Evolutionary conservation across 2,113 vertebrate species (phyloP), one percentile per base, ranked within the genome.

Genomic region (Maccullochella peelii): DNA sequence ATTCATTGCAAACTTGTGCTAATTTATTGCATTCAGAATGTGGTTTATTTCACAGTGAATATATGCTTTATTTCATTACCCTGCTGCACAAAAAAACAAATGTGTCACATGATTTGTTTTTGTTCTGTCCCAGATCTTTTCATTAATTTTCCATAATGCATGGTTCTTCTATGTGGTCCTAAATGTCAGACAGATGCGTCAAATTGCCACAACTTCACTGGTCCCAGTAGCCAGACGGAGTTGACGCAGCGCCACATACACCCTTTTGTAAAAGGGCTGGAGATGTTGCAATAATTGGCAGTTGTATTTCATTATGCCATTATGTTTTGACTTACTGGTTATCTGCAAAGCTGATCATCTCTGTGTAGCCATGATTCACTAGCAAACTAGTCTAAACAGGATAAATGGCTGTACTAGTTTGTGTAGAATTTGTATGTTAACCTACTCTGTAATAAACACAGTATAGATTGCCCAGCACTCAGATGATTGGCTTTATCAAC

Each of bases 331-430:
- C 72, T 70, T 40, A 3, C 1, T 78, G 54, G 52, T 76, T 82
- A 90, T 89, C 82, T 86, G 62, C 2, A 66, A 42, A 54, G 72
- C 40, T 10, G 40, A 74, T 81, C 36, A 36, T 77, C 27, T 85
- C 38, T 38, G 7, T 36, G 5, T 70, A 63, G 18, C 42, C 36
- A 21, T 79, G 75, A 83, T 67, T 91, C 83, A 80, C 27, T 15
- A 2, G 10, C 42, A 54, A 2, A 10, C 50, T 65, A 78, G 71
- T n/a, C 82, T 71, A 73, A 91, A 86, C 77, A 89, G 0, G 55
- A 47, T 11, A 12, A 78, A 73, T 14, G 50, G 14, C 59, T 38
- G 40, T 27, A 30, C 3, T 8, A 33, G 27, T 54, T 71, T 72
- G 15, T 75, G 75, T 68, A 25, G n/a, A 40, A 63, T 12, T 50